Evolutionary conservation across 2,888 invertebrate genomes (phyloP), one percentile per base, ranked within the genome.

Genomic region (Callyntrura guangdongensis): DNA sequence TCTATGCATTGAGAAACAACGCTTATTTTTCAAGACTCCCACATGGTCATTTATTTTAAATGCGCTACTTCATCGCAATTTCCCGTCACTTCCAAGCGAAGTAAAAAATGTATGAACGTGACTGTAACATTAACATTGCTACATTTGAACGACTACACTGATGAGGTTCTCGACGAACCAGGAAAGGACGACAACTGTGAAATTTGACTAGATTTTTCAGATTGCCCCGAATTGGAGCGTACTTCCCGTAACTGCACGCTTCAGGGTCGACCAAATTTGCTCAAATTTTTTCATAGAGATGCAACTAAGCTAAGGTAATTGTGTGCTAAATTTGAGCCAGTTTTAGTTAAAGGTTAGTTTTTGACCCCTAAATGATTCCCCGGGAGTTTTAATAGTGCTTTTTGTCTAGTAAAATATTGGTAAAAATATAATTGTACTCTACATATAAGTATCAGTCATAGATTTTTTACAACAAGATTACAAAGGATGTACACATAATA

Each of bases 181-280:
- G 89, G 89, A 85, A 89, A 89, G 0, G 79, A 72, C 0, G 91
- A 89, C 12, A 89, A 69, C 64, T 91, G 91, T 45, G 89, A 89
- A 56, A 85, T 86, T 64, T 91, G 88, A 86, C 91, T 91, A 82
- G 91, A 91, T 59, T 89, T 91, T 72, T 91, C 89, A 61, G 91
- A 91, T 81, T 86, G 86, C 85, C 86, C 89, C 81, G 89, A 89
- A 85, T 84, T 89, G 36, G 88, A 84, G 79, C 89, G 81, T 25
- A 86, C 79, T 69, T 91, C 90, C 86, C 84, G 83, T 56, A 91
- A 27, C 85, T 91, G 91, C 64, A 91, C 90, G 83, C 90, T n/a
- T n/a, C n/a, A n/a, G n/a, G n/a, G n/a, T n/a, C n/a, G n/a, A n/a
- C n/a, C n/a, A n/a, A n/a, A n/a, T n/a, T n/a, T n/a, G n/a, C n/a